These are phyloP conservation scores for Hartigia nigra DNA, from an alignment of 2,888 invertebrate genomes.

Conservation along the genomic window DNA sequence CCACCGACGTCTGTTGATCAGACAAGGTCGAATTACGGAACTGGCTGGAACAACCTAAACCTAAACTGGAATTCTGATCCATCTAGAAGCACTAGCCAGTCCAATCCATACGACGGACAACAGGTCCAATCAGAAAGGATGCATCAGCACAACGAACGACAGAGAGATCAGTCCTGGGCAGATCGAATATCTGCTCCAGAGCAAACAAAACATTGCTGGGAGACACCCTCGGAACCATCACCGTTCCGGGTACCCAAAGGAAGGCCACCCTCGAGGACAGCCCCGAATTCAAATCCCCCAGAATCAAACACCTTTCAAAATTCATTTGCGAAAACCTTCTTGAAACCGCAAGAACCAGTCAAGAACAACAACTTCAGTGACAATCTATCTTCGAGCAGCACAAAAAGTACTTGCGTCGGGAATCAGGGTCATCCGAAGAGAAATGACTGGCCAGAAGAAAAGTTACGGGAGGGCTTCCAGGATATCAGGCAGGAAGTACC, in stretches of 20 bases:
- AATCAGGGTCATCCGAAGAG: slow-evolving; percentile 40
- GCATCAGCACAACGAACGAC: slow-evolving; percentile 33
- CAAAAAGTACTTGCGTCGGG: slow-evolving; percentile 30
- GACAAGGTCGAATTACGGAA: slow-evolving; percentile 25
- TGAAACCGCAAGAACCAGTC: slow-evolving; percentile 74
- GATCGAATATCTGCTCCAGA: slow-evolving; percentile 30
- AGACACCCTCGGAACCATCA: slow-evolving; percentile 64
- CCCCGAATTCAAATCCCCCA: slow-evolving; percentile 66
- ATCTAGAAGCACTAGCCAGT: slow-evolving; percentile 31
- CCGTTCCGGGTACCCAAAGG: slow-evolving; percentile 76
- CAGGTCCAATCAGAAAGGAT: slow-evolving; percentile 22
- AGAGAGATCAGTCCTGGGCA: slow-evolving; percentile 28
- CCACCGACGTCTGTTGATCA: slow-evolving; percentile 41
- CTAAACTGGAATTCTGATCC: slow-evolving; percentile 44
- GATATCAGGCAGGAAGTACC: slow-evolving; percentile 48
- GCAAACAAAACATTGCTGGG: slow-evolving; percentile 40
- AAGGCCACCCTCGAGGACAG: slow-evolving; percentile 73
- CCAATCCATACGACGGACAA: slow-evolving; percentile 23
- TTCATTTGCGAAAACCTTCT: slow-evolving; percentile 66
- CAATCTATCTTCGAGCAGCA: slow-evolving; percentile 35
- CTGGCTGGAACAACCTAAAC: slow-evolving; percentile 43
- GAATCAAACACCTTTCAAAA: slow-evolving; percentile 66
- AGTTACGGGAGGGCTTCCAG: slow-evolving; percentile 50
- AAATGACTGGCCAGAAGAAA: slow-evolving; percentile 52
- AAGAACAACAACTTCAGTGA: slow-evolving; percentile 60